Conservation (phyloP, 92 coral and sea anemone species). For the Zoanthus sansibaricus region DNA sequence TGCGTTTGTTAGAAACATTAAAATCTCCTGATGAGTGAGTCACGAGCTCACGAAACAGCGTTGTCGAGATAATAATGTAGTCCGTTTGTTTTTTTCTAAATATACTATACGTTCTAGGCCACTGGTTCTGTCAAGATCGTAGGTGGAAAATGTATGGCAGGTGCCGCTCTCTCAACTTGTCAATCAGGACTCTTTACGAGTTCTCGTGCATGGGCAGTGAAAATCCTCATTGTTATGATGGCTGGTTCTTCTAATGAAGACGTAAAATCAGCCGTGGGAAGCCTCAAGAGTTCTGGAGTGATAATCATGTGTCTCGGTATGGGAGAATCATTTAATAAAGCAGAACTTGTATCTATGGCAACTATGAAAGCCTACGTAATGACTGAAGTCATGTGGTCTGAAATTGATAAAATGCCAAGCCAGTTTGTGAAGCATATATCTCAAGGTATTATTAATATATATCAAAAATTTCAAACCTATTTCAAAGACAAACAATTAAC, state of each 20-base stretch:
- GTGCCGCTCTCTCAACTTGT: constrained; percentile 66
- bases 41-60: no score
- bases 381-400: constrained; percentile 51
- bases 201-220: constrained; percentile 52
- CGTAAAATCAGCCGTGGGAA: constrained; percentile 37
- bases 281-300: constrained; percentile 50
- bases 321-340: constrained; percentile 64
- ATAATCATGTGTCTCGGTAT: constrained; percentile 60
- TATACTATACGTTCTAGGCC: not conserved
- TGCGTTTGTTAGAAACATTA: no score
- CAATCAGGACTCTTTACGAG: constrained; percentile 62
- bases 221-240: constrained; percentile 61
- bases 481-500: no score
- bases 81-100: no score
- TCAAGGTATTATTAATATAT: constrained; percentile 18
- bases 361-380: constrained; percentile 59
- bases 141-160: constrained; percentile 61
- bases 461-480: no score
- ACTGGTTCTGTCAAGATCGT: constrained; percentile 27
- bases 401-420: constrained; percentile 48
- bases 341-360: constrained; percentile 75
- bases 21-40: no score
- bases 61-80: no score
- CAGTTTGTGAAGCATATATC: constrained; percentile 46
- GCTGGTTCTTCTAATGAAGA: constrained; percentile 66